Percentiles rank a stretch among this genome's conserved stretches.
phyloP scores from a whole-genome alignment of 1,140 invertebrate genomes.

The Protaetia brevitarsis region DNA sequence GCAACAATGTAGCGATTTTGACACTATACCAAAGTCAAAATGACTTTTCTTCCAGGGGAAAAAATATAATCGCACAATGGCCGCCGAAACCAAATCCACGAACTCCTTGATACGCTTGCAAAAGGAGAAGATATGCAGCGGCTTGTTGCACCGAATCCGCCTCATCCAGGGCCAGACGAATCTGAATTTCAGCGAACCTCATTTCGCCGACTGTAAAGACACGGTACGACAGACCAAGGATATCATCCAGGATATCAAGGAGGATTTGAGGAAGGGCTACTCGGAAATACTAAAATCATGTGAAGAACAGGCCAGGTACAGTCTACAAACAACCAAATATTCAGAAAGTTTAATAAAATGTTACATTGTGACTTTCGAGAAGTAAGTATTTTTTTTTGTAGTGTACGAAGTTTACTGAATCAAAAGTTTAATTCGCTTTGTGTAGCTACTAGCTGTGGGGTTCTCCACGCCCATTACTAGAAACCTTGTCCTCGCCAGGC shows the following conservation, averaged over 20 bases:
- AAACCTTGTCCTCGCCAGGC: too few species aligned
- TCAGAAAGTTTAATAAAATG: not conserved
- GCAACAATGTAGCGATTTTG: too few species aligned
- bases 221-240: not conserved
- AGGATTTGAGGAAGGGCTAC: not conserved
- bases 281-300: not conserved
- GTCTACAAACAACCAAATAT: not conserved
- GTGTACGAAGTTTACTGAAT: too few species aligned
- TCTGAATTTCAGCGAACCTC: conserved; percentile 6
- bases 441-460: too few species aligned
- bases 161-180: not conserved
- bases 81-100: not conserved
- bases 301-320: too few species aligned
- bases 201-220: not conserved
- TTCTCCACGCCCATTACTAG: too few species aligned
- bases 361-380: too few species aligned
- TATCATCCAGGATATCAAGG: not conserved
- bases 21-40: too few species aligned
- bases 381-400: too few species aligned
- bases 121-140: not conserved
- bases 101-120: not conserved
- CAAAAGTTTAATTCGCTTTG: too few species aligned
- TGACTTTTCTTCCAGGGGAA: not conserved
- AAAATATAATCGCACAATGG: not conserved
- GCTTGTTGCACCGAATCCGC: not conserved